These are phyloP conservation scores for Sesamia inferens DNA, from an alignment of 2,888 invertebrate genomes.

Conservation along the genomic window DNA sequence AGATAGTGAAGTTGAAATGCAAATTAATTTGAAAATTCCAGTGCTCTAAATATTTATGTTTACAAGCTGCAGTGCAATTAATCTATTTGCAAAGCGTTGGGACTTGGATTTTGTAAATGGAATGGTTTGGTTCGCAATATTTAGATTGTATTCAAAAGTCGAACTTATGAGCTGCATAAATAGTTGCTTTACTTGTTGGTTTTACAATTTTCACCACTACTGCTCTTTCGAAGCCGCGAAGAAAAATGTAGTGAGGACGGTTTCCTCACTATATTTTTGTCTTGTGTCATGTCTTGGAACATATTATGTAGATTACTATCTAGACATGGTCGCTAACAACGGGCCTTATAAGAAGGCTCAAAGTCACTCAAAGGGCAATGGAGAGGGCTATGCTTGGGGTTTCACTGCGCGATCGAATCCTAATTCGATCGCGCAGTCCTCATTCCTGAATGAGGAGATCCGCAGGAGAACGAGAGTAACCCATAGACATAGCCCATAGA, in stretches of 20 bases:
- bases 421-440: no score
- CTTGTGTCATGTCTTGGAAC: neutral
- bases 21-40: slow-evolving; percentile 29
- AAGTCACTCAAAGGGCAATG: no score
- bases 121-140: neutral
- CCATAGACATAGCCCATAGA: no score
- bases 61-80: slow-evolving; percentile 23
- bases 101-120: slow-evolving; percentile 7
- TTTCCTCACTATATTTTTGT: no score
- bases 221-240: neutral
- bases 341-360: no score
- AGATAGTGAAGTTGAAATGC: slow-evolving; percentile 18
- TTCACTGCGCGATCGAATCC: no score
- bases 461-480: no score
- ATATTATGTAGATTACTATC: no score
- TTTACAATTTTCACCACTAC: neutral
- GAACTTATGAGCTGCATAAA: neutral
- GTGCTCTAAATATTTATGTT: slow-evolving; percentile 33
- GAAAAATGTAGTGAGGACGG: neutral
- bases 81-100: slow-evolving; percentile 29
- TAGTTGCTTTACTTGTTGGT: neutral
- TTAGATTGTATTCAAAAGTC: neutral
- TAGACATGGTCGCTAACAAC: no score
- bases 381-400: no score
- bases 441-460: no score